A percentile compares a stretch with the other conserved stretches of the same genome.
Conservation (phyloP, 2,888 invertebrate species). For the Cryptocheilus praepositus region DNA sequence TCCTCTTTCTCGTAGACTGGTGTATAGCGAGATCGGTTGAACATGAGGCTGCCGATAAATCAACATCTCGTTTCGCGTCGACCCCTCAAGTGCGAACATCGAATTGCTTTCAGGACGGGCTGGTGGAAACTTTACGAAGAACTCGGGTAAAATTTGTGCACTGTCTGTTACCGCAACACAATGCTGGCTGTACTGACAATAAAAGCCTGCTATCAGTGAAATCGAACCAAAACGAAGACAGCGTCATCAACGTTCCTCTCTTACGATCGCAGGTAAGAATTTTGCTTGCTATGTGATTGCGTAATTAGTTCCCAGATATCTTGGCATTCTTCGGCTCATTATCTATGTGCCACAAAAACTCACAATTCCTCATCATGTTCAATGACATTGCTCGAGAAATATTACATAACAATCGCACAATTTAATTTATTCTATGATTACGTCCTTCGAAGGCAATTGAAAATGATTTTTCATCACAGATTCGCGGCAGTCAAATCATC, state of each 20-base stretch:
- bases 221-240: conserved; percentile 74
- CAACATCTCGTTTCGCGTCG: background rate
- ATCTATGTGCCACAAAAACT: too few species aligned
- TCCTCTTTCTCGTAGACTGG: conserved; percentile 17
- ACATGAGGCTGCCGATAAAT: conserved; percentile 8
- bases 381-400: background rate
- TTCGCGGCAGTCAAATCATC: conserved; percentile 92
- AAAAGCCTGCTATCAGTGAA: conserved; percentile 75
- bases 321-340: too few species aligned
- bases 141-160: conserved; percentile 93
- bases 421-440: background rate
- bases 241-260: conserved; percentile 88
- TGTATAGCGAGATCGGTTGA: conserved; percentile 23
- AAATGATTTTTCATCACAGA: conserved; percentile 75
- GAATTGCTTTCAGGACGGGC: conserved; percentile 83
- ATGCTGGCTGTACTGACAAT: conserved; percentile 81
- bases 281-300: background rate
- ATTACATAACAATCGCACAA: background rate
- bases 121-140: conserved; percentile 91
- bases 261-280: conserved; percentile 87
- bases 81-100: background rate
- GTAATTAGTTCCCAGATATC: too few species aligned
- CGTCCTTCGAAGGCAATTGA: background rate
- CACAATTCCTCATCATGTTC: background rate
- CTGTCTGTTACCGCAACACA: conserved; percentile 87